Evolutionary conservation across 2,888 invertebrate species (phyloP).

Genomic region (Archips xylosteana): DNA sequence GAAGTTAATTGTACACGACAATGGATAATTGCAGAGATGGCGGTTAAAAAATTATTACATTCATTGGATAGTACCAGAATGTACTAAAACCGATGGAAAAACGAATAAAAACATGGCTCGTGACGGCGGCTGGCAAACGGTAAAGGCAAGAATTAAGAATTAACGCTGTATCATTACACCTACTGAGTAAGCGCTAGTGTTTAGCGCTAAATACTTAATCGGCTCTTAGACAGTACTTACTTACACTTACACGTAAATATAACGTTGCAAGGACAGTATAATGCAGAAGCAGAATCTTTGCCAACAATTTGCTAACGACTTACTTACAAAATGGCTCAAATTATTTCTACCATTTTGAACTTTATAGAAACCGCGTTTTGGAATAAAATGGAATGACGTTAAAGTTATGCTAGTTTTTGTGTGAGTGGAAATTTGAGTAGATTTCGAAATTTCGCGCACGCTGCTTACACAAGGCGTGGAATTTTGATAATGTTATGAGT

Average conservation of each 20-base stretch:
- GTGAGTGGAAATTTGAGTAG: neutral
- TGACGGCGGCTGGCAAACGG: neutral
- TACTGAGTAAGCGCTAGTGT: constrained; percentile 11
- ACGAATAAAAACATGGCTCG: no score
- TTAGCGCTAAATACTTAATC: constrained; percentile 35
- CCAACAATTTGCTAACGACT: neutral
- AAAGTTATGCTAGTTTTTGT: neutral
- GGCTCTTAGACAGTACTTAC: constrained; percentile 30
- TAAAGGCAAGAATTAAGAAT: constrained; percentile 36
- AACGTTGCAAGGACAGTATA: neutral
- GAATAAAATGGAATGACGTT: neutral
- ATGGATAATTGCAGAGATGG: no score
- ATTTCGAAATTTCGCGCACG: neutral
- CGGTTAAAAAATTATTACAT: no score
- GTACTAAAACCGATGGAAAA: no score
- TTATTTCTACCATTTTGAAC: neutral
- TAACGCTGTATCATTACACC: constrained; percentile 26
- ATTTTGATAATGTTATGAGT: neutral
- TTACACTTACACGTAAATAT: neutral
- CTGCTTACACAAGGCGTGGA: neutral
- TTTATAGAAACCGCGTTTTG: neutral
- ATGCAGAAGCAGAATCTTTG: neutral
- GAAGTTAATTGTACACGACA: no score
- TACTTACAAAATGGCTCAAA: neutral
- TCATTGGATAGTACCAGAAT: no score